Base-by-base conservation (phyloP, 2,888 invertebrate species). In the Andrena trimmerana region DNA sequence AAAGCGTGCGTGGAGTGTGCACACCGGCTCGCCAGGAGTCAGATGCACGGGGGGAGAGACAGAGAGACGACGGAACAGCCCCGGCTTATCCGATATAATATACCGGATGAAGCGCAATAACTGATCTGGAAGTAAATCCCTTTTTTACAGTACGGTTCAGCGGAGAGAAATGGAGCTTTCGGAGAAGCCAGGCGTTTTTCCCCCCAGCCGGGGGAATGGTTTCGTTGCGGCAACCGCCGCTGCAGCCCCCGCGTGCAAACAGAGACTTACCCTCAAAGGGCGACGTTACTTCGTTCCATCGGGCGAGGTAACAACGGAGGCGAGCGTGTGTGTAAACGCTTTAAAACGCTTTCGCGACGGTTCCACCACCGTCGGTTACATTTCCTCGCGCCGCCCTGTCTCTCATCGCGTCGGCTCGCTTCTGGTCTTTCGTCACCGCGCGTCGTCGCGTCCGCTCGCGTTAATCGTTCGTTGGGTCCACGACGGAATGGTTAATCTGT, bases 91-190 rank as follows among this genome's bases (percentile, higher is more conserved):
- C 85, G 85, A 84, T 84, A 81, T 85, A 84, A 84, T 85, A 81
- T 84, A 81, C 83, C 81, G 71, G 85, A 81, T 78, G 84, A 84
- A 85, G 84, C 84, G 77, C 77, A 66, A 85, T 81, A 84, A 78
- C 81, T 78, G 84, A 85, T 85, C 81, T 83, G 84, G 81, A 84
- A 81, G 84, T 75, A 84, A 85, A 84, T 85, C 77, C 78, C 80
- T 84, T 71, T 69, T 77, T 80, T 66, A 68, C 72, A 62, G 76
- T 70, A 80, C 76, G 84, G 70, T 80, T 83, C 79, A 79, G 62
- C 84, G 73, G 76, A 84, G 80, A 80, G 80, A 84, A 84, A 84
- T 76, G 69, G 84, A 70, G 68, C 66, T 70, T 70, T 70, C 65
- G 75, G 77, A 48, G 63, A 52, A 71, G 59, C 36, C 27, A 36